phyloP scores from a whole-genome alignment of 2,888 invertebrate genomes.

The Aproaerema taeniolella region DNA sequence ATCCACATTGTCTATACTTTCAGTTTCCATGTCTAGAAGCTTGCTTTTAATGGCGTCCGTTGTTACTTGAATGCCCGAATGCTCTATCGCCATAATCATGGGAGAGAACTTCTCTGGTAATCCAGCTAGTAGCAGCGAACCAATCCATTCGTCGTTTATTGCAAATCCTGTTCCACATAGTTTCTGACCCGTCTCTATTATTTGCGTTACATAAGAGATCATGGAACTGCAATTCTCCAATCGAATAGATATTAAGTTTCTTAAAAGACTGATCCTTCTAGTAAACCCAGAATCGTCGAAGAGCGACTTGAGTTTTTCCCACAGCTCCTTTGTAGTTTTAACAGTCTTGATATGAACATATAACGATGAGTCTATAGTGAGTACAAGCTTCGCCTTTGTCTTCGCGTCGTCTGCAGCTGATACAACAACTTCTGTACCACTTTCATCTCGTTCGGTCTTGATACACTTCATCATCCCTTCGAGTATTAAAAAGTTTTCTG shows the following conservation, averaged over 20 bases:
- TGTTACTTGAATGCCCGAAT: slow-evolving; percentile 13
- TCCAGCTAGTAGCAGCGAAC: slow-evolving; percentile 14
- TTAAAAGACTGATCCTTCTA: slow-evolving; percentile 9
- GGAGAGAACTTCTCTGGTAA: slow-evolving; percentile 15
- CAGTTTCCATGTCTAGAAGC: slow-evolving; percentile 10
- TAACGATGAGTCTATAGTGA: slow-evolving; percentile 16
- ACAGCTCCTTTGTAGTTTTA: slow-evolving; percentile 12
- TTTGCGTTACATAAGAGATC: slow-evolving; percentile 10
- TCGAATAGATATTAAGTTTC: slow-evolving; percentile 13
- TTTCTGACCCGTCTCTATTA: slow-evolving; percentile 16
- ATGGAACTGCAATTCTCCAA: slow-evolving; percentile 10
- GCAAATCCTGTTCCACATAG: slow-evolving; percentile 14
- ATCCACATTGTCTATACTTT: neutral
- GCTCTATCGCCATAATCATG: slow-evolving; percentile 18
- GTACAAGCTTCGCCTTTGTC: slow-evolving; percentile 16
- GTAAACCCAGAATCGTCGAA: slow-evolving; percentile 16
- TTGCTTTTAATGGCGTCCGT: slow-evolving; percentile 14
- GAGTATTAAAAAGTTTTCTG: slow-evolving; percentile 17
- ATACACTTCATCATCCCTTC: slow-evolving; percentile 16
- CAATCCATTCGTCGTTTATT: slow-evolving; percentile 17
- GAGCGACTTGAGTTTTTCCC: slow-evolving; percentile 12
- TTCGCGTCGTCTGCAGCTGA: slow-evolving; percentile 12
- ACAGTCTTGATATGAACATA: slow-evolving; percentile 16
- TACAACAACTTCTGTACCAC: neutral
- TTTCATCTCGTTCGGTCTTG: slow-evolving; percentile 3